A percentile compares a stretch with the other conserved stretches of the same genome.
phyloP scores from a whole-genome alignment of 2,113 vertebrate genomes.

The Anhinga rufa region DNA sequence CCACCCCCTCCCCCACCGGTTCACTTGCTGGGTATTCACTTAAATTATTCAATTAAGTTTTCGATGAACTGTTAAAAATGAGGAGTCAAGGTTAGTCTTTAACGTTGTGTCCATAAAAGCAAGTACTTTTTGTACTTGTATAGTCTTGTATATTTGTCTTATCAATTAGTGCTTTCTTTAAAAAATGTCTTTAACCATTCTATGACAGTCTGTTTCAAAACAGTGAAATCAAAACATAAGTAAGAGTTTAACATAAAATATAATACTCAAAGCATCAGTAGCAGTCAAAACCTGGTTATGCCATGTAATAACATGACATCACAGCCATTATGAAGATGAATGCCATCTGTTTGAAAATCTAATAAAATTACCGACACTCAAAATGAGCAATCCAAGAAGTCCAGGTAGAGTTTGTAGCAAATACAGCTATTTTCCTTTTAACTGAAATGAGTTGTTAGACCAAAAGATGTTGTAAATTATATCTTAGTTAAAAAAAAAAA shows the following conservation, averaged over 20 bases:
- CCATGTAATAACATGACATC: background rate
- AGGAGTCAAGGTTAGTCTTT: background rate
- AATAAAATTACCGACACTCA: background rate
- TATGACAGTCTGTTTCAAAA: background rate
- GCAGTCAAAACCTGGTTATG: background rate
- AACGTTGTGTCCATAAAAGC: background rate
- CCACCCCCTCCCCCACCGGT: background rate
- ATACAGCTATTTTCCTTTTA: background rate
- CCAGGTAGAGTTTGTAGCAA: background rate
- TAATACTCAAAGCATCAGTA: background rate
- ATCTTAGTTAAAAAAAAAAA: background rate
- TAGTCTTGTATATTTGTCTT: background rate
- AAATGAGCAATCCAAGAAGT: background rate
- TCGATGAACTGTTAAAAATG: background rate
- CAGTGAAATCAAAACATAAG: conserved; percentile 7
- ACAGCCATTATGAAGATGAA: background rate
- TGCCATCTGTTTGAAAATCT: background rate
- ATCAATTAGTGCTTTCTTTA: background rate
- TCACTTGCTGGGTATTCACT: background rate
- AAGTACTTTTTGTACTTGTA: background rate
- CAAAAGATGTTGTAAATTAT: background rate
- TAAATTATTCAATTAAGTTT: background rate
- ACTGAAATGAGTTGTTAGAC: background rate
- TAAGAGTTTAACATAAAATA: background rate
- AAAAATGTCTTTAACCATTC: background rate